Percentiles rank a stretch among this genome's conserved stretches.
phyloP scores from a whole-genome alignment of 1,140 invertebrate species.

The Platorchestia sp. region DNA sequence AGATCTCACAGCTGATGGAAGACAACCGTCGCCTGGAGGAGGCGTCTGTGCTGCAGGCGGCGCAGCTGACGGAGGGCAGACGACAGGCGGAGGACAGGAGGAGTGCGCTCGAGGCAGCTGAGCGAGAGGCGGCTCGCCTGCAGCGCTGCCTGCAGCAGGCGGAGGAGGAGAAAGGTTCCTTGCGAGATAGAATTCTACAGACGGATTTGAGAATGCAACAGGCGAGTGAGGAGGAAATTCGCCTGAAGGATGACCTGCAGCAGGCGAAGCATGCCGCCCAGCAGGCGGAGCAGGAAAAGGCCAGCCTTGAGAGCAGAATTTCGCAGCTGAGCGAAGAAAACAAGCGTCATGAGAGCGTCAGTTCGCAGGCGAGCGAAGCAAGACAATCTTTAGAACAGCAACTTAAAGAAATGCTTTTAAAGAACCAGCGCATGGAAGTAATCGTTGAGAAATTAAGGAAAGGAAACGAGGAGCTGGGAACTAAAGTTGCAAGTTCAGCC shows the following conservation, averaged over 20 bases:
- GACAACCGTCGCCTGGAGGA: slow-evolving; percentile 11
- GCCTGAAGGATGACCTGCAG: background rate
- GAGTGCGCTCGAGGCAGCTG: background rate
- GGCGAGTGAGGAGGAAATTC: background rate
- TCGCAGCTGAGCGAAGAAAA: background rate
- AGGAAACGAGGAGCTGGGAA: background rate
- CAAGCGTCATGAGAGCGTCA: background rate
- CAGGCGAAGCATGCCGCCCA: background rate
- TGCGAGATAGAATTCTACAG: background rate
- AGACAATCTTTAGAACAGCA: background rate
- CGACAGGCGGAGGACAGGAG: background rate
- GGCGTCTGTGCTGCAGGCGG: background rate
- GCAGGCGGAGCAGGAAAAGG: background rate
- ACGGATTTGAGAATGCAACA: background rate
- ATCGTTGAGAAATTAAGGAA: background rate
- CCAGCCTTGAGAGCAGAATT: background rate
- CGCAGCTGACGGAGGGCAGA: background rate
- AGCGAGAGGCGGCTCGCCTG: background rate
- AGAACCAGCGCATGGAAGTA: background rate
- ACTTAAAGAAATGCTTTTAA: background rate
- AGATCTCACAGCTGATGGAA: slow-evolving; percentile 30
- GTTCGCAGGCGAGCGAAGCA: background rate
- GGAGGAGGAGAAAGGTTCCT: background rate
- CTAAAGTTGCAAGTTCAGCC: background rate
- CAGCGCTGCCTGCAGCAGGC: background rate